phyloP scores from a whole-genome alignment of 1,140 invertebrate genomes.

The Steinernema feltiae region DNA sequence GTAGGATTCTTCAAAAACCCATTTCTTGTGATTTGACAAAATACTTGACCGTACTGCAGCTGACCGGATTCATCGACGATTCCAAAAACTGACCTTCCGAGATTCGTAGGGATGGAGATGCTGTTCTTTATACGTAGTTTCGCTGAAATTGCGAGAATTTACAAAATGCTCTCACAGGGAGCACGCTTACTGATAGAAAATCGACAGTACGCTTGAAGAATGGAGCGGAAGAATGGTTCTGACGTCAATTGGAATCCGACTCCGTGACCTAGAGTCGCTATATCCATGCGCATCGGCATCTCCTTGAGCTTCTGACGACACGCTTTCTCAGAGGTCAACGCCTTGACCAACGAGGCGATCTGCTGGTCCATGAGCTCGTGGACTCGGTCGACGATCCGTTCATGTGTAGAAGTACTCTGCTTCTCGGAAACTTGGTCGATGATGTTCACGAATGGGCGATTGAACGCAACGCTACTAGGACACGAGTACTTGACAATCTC shows the following conservation, averaged over 20 bases:
- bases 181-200: conserved; percentile 32
- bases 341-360: conserved; percentile 19
- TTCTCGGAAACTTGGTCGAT: conserved; percentile 38
- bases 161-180: neutral
- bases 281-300: conserved; percentile 37
- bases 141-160: neutral
- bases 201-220: conserved; percentile 33
- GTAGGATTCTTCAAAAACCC: neutral
- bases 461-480: conserved; percentile 30
- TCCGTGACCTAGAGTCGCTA: conserved; percentile 26
- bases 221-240: conserved; percentile 52
- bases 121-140: conserved; percentile 39
- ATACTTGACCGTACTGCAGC: conserved; percentile 52
- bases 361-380: conserved; percentile 39
- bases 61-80: conserved; percentile 48
- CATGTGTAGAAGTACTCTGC: conserved; percentile 23
- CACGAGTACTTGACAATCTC: conserved; percentile 41
- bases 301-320: neutral
- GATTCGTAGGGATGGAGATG: conserved; percentile 43
- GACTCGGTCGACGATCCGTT: conserved; percentile 34
- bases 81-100: conserved; percentile 51
- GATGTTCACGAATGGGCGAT: conserved; percentile 41
- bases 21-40: conserved; percentile 47
- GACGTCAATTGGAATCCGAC: conserved; percentile 41
- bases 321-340: neutral